phyloP scores from a whole-genome alignment of 2,113 vertebrate genomes.

The Hyperopisus bebe region DNA sequence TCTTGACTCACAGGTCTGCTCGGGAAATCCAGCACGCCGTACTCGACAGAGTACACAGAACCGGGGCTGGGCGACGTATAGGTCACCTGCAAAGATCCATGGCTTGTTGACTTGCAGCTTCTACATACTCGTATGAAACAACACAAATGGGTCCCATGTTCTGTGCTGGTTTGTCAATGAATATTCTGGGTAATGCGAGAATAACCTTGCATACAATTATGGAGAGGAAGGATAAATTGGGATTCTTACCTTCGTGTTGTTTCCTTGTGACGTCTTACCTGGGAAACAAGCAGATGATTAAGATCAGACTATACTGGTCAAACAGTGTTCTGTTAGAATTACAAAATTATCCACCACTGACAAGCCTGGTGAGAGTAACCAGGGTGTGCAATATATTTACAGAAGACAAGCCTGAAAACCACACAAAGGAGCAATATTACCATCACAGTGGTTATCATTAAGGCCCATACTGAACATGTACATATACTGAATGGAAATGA shows the following conservation, averaged over 20 bases:
- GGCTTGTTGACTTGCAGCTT: neutral
- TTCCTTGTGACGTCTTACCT: neutral
- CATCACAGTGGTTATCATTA: neutral
- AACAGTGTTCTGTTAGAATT: neutral
- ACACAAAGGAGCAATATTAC: neutral
- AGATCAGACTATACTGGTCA: neutral
- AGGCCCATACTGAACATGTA: neutral
- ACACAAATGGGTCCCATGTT: neutral
- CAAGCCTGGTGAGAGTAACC: neutral
- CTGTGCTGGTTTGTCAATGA: neutral
- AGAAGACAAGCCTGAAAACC: neutral
- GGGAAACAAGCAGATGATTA: neutral
- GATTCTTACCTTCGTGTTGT: neutral
- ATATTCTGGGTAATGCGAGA: neutral
- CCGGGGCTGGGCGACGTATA: neutral
- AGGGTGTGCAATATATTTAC: neutral
- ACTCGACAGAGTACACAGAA: constrained; percentile 49
- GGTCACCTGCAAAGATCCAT: constrained; percentile 34
- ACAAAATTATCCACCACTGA: neutral
- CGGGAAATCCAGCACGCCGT: constrained; percentile 58
- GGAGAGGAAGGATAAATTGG: neutral
- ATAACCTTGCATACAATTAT: neutral
- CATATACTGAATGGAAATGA: neutral
- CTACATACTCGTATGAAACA: neutral
- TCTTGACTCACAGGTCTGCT: rapidly evolving